Conservation (phyloP, 23 tunicate genomes). For the Ciona savignyi region DNA sequence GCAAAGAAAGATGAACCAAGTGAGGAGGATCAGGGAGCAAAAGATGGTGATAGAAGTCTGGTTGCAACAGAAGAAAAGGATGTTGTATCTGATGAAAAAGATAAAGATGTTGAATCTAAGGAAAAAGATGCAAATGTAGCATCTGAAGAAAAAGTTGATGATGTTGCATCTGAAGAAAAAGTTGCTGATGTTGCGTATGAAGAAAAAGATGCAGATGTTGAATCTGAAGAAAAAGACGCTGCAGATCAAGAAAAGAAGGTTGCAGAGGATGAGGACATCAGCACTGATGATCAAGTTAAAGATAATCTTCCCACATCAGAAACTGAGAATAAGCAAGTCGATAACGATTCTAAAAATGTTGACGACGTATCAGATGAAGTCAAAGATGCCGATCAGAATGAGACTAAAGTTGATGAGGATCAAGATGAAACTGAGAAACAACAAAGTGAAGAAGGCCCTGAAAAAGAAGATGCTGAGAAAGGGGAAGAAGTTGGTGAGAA, state of each 20-base stretch:
- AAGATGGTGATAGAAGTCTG: background rate
- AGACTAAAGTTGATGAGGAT: conserved; percentile 2
- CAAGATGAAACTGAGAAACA: too few species aligned
- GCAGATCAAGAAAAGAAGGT: background rate
- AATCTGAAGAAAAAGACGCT: background rate
- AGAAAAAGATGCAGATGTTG: background rate
- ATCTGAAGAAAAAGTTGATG: conserved; percentile 3
- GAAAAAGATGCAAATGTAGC: background rate
- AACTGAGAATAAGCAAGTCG: background rate
- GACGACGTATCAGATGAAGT: conserved; percentile 7
- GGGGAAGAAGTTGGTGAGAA: background rate
- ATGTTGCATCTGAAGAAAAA: conserved; percentile 1
- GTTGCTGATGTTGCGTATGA: background rate
- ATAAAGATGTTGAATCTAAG: background rate
- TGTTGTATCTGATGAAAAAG: conserved; percentile 8
- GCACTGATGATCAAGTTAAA: conserved; percentile 2
- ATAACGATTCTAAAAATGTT: background rate
- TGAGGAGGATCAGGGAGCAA: background rate
- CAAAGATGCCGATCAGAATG: conserved; percentile 2
- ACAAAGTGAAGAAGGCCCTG: too few species aligned
- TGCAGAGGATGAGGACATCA: background rate
- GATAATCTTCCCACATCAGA: conserved; percentile 6
- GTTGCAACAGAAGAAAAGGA: background rate
- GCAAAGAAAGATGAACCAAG: conserved; percentile 3
- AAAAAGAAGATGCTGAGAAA: conserved; percentile 7